A percentile compares a stretch with the other conserved stretches of the same genome.
These are phyloP conservation scores for Alligator mississippiensis DNA, from an alignment of 2,113 vertebrate species.

Conservation along the genomic window DNA sequence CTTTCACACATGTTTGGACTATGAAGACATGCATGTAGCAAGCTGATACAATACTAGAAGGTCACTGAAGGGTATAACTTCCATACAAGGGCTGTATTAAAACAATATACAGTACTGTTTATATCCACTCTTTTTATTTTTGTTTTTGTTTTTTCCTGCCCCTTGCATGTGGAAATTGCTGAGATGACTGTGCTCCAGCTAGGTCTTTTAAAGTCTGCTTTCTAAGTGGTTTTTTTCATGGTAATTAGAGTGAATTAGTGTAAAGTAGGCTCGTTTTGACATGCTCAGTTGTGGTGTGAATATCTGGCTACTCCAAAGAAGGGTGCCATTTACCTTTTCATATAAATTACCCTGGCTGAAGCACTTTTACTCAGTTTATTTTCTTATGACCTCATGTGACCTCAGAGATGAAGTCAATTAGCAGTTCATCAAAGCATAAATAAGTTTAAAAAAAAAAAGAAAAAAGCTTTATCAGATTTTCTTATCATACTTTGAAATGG, in stretches of 20 bases:
- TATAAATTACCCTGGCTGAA: slow-evolving; percentile 71
- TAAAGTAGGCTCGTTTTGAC: background rate
- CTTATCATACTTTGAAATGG: slow-evolving; percentile 35
- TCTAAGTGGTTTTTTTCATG: slow-evolving; percentile 12
- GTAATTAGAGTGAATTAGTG: background rate
- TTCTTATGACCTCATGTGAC: slow-evolving; percentile 71
- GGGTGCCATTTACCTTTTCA: slow-evolving; percentile 9
- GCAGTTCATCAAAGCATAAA: slow-evolving; percentile 66
- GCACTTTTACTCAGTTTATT: slow-evolving; percentile 70
- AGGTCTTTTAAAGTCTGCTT: slow-evolving; percentile 55
- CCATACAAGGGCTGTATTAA: slow-evolving; percentile 88
- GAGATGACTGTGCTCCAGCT: slow-evolving; percentile 80
- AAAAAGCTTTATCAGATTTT: slow-evolving; percentile 56
- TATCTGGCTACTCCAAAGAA: slow-evolving; percentile 4
- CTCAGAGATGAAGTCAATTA: slow-evolving; percentile 75
- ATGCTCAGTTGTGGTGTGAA: background rate
- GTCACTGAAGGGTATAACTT: slow-evolving; percentile 88
- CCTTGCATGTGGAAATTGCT: slow-evolving; percentile 87
- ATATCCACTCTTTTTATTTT: slow-evolving; percentile 76
- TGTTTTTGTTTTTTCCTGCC: slow-evolving; percentile 48
- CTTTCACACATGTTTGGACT: slow-evolving; percentile 92
- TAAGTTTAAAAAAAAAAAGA: background rate
- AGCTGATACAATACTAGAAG: slow-evolving; percentile 82
- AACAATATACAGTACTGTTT: slow-evolving; percentile 80
- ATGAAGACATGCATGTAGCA: slow-evolving; percentile 92